phyloP scores from a whole-genome alignment of 2,888 invertebrate genomes.

The Sympetrum striolatum region DNA sequence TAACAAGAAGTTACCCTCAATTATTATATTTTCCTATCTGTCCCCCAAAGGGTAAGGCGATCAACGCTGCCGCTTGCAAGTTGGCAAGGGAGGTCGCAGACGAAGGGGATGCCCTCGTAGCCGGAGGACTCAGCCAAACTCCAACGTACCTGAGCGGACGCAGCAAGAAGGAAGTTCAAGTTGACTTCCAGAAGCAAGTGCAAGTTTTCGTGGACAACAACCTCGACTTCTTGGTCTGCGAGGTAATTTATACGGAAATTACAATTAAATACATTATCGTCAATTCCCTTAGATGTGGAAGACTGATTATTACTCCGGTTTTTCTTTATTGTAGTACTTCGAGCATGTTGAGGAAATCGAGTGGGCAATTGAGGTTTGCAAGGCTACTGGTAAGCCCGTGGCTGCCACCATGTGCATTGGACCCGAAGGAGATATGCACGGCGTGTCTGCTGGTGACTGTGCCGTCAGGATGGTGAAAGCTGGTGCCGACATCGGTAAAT shows the following conservation, averaged over 20 bases:
- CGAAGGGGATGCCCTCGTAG: conserved; percentile 56
- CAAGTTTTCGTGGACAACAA: conserved; percentile 56
- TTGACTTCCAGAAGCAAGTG: conserved; percentile 56
- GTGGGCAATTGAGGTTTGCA: conserved; percentile 57
- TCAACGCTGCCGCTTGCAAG: conserved; percentile 57
- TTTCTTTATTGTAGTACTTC: conserved; percentile 54
- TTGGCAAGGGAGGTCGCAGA: conserved; percentile 56
- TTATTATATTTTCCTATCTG: background rate
- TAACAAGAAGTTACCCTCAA: background rate
- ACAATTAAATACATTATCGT: no score
- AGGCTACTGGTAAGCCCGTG: conserved; percentile 54
- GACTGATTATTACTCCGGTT: conserved; percentile 12
- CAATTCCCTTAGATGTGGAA: background rate
- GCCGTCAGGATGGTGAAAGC: conserved; percentile 58
- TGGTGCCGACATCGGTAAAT: conserved; percentile 52
- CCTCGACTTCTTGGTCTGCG: conserved; percentile 58
- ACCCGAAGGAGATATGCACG: conserved; percentile 57
- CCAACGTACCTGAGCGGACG: conserved; percentile 56
- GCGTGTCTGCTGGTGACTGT: conserved; percentile 55
- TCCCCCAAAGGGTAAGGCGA: conserved; percentile 53
- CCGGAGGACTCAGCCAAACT: conserved; percentile 57
- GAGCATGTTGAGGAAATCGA: conserved; percentile 58
- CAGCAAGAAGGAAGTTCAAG: conserved; percentile 54
- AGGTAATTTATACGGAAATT: conserved; percentile 52
- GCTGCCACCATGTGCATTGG: conserved; percentile 60